A percentile compares a stretch with the other conserved stretches of the same genome.
Evolutionary conservation across 2,888 invertebrate genomes (phyloP).

Genomic region (Pristionchus japonicus): DNA sequence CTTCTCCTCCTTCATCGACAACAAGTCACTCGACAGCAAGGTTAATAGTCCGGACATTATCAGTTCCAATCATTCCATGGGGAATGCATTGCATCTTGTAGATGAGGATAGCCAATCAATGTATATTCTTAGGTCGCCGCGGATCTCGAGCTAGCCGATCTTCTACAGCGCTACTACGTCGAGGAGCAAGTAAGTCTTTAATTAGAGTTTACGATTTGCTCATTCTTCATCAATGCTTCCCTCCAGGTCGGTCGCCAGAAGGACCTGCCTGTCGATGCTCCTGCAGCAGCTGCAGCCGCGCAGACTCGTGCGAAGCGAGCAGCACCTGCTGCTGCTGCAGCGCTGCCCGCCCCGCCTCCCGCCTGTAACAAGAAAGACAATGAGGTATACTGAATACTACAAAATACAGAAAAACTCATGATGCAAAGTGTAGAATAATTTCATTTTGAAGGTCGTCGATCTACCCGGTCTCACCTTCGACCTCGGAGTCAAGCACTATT

Average conservation of each 20-base stretch:
- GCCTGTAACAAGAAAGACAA: conserved; percentile 50
- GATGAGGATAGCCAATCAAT: no score
- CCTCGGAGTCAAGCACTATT: conserved; percentile 76
- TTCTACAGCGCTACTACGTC: not conserved
- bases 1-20: conserved; percentile 7
- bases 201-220: not conserved
- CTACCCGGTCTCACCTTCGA: conserved; percentile 70
- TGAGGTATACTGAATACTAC: conserved; percentile 65
- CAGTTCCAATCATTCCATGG: no score
- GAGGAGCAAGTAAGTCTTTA: conserved; percentile 8
- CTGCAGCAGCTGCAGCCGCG: not conserved
- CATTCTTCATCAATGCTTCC: not conserved
- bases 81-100: no score
- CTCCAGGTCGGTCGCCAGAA: conserved; percentile 28
- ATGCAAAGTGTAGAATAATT: no score
- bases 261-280: not conserved
- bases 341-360: conserved; percentile 54
- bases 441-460: conserved; percentile 59
- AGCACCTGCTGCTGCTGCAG: not conserved
- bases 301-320: conserved; percentile 14
- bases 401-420: no score
- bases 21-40: not conserved
- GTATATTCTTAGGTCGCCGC: not conserved
- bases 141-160: conserved; percentile 10
- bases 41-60: no score